Conservation (phyloP, 2,888 invertebrate genomes). For the Camponotus fellah region DNA sequence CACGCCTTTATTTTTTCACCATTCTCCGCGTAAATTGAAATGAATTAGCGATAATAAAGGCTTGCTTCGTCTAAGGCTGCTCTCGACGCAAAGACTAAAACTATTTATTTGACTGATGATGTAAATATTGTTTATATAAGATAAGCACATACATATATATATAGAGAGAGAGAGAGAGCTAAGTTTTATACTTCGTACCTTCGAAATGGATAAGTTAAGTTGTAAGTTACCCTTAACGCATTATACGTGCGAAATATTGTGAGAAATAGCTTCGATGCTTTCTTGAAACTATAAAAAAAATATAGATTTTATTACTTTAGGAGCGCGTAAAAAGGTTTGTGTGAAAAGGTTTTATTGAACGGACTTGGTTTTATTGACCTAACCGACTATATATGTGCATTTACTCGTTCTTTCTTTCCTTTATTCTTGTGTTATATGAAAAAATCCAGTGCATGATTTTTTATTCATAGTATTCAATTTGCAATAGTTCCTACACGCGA, state of each 20-base stretch:
- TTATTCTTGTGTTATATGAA: conserved; percentile 3
- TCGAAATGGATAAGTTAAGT: conserved; percentile 70
- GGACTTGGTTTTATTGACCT: background rate
- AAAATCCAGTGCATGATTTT: conserved; percentile 41
- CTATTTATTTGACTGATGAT: conserved; percentile 83
- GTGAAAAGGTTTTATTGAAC: conserved; percentile 72
- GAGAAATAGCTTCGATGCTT: conserved; percentile 48
- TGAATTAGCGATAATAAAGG: conserved; percentile 27
- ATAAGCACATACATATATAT: conserved; percentile 51
- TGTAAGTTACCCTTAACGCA: conserved; percentile 58
- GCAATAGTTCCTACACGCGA: conserved; percentile 71
- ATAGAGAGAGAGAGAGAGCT: no score
- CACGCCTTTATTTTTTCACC: conserved; percentile 25
- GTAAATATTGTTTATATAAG: conserved; percentile 80
- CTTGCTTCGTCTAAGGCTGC: conserved; percentile 26
- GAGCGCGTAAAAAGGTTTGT: conserved; percentile 34
- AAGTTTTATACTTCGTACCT: conserved; percentile 77
- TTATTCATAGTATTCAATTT: conserved; percentile 58
- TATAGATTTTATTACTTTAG: background rate
- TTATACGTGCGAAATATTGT: conserved; percentile 63
- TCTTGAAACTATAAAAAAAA: background rate
- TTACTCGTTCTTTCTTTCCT: conserved; percentile 45
- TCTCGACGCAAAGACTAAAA: conserved; percentile 65
- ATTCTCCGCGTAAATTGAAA: background rate
- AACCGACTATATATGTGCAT: conserved; percentile 54